Evolutionary conservation across 2,113 vertebrate genomes (phyloP), one percentile per base, ranked within the genome.

Genomic region (Haplochromis vanheusdeni): DNA sequence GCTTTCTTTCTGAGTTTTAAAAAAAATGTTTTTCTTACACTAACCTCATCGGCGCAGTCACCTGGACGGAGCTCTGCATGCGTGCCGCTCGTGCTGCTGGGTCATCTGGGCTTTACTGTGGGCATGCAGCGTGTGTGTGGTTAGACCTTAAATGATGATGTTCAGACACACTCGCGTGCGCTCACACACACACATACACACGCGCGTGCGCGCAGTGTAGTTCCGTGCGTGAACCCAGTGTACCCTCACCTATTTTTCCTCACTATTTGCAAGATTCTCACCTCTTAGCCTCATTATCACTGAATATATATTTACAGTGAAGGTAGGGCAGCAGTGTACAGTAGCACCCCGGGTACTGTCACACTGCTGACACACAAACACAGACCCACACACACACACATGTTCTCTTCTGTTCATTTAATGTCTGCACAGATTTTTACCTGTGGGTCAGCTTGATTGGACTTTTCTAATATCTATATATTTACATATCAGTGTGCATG

Each of bases 11-110:
- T 89, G 85, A 92, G 86, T 92, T 91, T 86, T 33, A 0, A 0
- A 37, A 65, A 65, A 68, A 65, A 65, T 37, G 33, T 86, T 91
- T 88, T 92, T 82, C 92, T 47, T 6, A 65, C 86, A 80, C 94
- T 88, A 95, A 95, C 94, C 94, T 89, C 89, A 28, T 93, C 93
- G 86, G 79, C 92, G 94, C 93, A 92, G 89, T 92, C 85, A 60
- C 87, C 80, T 73, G 82, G 85, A 79, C 79, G 40, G 81, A 65
- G 91, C 89, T 91, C 88, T 87, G 93, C 89, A 77, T 92, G 89
- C 77, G 52, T 60, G 40, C 88, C 83, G 87, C 90, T 89, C 81
- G 40, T 58, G 51, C 86, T 86, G 88, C 92, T 89, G 93, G 93
- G 92, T 93, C 94, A 95, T 90, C 89, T 87, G 89, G 91, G 90